Conservation (phyloP, 2,113 vertebrate genomes). For the Gorsachius goisagi region DNA sequence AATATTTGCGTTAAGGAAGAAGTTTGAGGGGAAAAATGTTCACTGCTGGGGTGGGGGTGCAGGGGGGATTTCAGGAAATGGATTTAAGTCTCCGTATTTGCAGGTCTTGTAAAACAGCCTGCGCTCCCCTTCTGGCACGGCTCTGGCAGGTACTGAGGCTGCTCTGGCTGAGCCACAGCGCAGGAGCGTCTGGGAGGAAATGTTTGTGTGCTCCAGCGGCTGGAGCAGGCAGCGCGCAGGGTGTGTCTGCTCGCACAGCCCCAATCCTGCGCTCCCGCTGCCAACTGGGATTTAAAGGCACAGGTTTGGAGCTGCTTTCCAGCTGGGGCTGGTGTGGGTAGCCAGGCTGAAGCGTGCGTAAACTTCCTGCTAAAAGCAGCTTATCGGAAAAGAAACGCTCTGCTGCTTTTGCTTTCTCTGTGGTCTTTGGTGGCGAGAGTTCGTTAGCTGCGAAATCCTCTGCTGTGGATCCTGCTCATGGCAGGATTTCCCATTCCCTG, state of each 20-base stretch:
- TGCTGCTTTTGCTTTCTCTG: background rate
- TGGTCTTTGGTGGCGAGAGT: background rate
- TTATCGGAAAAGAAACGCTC: background rate
- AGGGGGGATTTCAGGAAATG: background rate
- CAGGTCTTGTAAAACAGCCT: background rate
- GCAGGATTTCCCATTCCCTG: background rate
- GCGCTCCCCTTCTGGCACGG: background rate
- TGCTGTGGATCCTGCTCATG: background rate
- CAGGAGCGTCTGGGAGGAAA: conserved; percentile 7
- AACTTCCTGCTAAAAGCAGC: background rate
- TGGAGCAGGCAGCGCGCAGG: background rate
- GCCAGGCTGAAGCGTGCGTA: background rate
- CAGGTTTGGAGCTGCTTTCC: background rate
- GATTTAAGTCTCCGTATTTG: background rate
- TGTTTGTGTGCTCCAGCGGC: conserved; percentile 19
- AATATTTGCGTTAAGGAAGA: conserved; percentile 29
- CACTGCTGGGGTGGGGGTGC: background rate
- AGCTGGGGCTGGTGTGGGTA: background rate
- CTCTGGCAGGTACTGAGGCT: background rate
- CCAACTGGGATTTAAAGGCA: conserved; percentile 30
- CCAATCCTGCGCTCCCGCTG: background rate
- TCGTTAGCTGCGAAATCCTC: background rate
- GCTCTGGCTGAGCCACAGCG: background rate
- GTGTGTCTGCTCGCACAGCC: conserved; percentile 8
- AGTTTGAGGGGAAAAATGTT: background rate